Evolutionary conservation across 2,113 vertebrate species (phyloP), one percentile per base, ranked within the genome.

Genomic region (Anthoscopus minutus): DNA sequence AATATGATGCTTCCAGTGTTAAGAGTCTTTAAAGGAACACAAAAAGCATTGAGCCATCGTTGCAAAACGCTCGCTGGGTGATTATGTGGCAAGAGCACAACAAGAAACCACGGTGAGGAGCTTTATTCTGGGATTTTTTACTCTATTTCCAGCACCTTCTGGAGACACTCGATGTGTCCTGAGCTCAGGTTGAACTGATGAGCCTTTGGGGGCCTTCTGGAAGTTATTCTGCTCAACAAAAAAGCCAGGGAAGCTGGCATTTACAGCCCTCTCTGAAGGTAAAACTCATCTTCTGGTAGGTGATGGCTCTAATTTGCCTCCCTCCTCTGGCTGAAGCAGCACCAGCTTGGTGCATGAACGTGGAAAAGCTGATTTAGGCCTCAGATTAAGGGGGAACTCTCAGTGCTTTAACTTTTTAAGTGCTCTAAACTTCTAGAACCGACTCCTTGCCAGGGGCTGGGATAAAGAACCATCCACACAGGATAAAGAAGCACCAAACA

Each of bases 1-100:
- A 90, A 94, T 69, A 80, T 0, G 45, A 88, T 25, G 90, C 94
- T 93, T 62, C 76, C 86, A 88, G 88, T 15, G 74, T 1, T 24
- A 3, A 45, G 77, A 91, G 93, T 18, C 85, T 80, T 76, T 8
- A 88, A 76, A 88, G 82, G 74, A 61, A 77, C 92, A 94, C 76
- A 73, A 70, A 81, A 83, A 82, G 65, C 82, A 40, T 42, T 81
- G 74, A 58, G 93, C 69, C 78, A 42, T 78, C 42, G 4, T 44
- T 95, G 93, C 93, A 94, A 76, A 94, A 91, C 0, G 44, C 93
- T 72, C 56, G 1, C 84, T 64, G 87, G 13, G 35, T 7, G 11
- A 77, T 31, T 35, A 10, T 22, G 91, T 65, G 84, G 92, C 84
- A 60, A 86, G 45, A 11, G 16, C 80, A 30, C 0, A 10, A 23